Percentiles rank a stretch among this genome's conserved stretches.
phyloP scores from a whole-genome alignment of 2,113 vertebrate genomes.

The Capreolus pygargus region DNA sequence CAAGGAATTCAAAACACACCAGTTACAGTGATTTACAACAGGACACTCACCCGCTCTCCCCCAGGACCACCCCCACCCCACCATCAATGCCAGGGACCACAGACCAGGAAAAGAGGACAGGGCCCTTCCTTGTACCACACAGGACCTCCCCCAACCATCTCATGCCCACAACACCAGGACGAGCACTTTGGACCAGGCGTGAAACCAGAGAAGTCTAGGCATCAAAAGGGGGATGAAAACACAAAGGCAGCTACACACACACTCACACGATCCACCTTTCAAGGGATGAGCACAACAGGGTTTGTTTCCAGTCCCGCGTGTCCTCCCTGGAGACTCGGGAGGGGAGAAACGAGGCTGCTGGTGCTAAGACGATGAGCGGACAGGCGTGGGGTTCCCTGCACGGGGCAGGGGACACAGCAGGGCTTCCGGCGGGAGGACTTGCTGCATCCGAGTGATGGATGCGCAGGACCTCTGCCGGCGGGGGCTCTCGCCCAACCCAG shows the following conservation, averaged over 20 bases:
- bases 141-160: neutral
- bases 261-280: neutral
- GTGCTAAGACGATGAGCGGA: neutral
- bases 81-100: neutral
- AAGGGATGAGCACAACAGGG: neutral
- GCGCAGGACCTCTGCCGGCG: neutral
- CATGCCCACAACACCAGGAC: constrained; percentile 25
- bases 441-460: neutral
- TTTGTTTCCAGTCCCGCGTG: neutral
- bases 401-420: neutral
- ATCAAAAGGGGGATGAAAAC: constrained; percentile 15
- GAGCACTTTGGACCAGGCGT: constrained; percentile 28
- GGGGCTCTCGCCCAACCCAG: fast-evolving
- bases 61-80: neutral
- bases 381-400: neutral
- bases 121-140: neutral
- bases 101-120: neutral
- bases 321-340: neutral
- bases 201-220: constrained; percentile 50
- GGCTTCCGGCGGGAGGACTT: neutral
- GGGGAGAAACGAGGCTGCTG: constrained; percentile 18
- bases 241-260: neutral
- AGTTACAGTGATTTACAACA: constrained; percentile 36
- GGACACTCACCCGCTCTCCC: constrained; percentile 26
- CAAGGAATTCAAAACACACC: constrained; percentile 49